These are phyloP conservation scores for Melanocharis versteri DNA, from an alignment of 2,113 vertebrate species.

Conservation along the genomic window DNA sequence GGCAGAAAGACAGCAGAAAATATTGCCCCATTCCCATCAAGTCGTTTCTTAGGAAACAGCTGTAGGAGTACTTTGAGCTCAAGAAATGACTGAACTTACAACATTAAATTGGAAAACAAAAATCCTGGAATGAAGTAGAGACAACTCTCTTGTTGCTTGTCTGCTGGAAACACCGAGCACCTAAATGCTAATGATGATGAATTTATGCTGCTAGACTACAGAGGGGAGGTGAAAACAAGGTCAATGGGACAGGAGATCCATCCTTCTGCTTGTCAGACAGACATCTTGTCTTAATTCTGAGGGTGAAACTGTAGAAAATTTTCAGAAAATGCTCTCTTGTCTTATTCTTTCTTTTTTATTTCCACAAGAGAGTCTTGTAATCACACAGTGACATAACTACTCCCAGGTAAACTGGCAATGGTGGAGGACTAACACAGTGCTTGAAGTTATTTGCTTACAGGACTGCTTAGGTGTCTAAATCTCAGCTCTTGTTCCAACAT, in stretches of 20 bases:
- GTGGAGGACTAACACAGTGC: neutral
- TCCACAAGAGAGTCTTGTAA: neutral
- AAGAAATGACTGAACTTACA: neutral
- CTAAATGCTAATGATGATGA: neutral
- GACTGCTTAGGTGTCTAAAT: neutral
- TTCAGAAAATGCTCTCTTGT: neutral
- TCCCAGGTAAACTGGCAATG: neutral
- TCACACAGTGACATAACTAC: neutral
- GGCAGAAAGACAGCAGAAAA: slow-evolving; percentile 52
- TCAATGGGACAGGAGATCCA: accelerated
- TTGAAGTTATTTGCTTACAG: neutral
- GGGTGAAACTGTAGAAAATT: neutral
- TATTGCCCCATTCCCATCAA: slow-evolving; percentile 29
- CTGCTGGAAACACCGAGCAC: neutral
- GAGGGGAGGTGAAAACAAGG: neutral
- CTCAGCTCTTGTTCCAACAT: neutral
- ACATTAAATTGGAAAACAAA: neutral
- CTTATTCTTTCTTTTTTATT: neutral
- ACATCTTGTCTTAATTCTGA: neutral
- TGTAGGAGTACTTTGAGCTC: slow-evolving; percentile 11
- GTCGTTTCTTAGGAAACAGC: slow-evolving; percentile 20
- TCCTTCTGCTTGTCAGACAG: neutral
- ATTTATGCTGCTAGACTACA: neutral
- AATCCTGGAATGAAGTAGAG: neutral
- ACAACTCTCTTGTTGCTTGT: neutral